Evolutionary conservation across 1,140 invertebrate species (phyloP).

Genomic region (Leptoteleia sp.): DNA sequence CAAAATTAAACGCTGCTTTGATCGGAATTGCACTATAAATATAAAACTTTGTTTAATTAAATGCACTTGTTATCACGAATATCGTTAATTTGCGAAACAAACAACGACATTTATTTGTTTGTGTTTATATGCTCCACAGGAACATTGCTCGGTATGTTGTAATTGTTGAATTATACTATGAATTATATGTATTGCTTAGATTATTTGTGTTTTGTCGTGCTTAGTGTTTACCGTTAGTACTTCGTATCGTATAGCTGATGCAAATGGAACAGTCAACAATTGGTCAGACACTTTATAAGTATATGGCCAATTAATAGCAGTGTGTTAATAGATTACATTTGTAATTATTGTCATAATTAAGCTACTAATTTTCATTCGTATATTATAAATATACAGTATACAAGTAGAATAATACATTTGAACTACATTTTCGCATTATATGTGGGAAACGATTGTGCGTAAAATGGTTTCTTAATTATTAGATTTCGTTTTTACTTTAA

Average conservation of each 20-base stretch:
- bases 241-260: neutral
- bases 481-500: too few species aligned
- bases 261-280: slow-evolving; percentile 41
- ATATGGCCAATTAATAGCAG: slow-evolving; percentile 25
- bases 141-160: slow-evolving; percentile 19
- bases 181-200: slow-evolving; percentile 42
- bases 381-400: neutral
- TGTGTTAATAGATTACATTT: slow-evolving; percentile 36
- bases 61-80: slow-evolving; percentile 24
- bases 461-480: too few species aligned
- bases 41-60: slow-evolving; percentile 48
- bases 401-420: too few species aligned
- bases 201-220: slow-evolving; percentile 38
- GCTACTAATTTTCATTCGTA: slow-evolving; percentile 21
- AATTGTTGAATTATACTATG: slow-evolving; percentile 39
- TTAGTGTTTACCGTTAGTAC: slow-evolving; percentile 12
- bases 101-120: slow-evolving; percentile 34
- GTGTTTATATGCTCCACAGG: slow-evolving; percentile 6
- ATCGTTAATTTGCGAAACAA: slow-evolving; percentile 47
- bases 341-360: slow-evolving; percentile 38
- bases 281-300: slow-evolving; percentile 47
- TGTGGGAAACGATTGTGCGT: too few species aligned
- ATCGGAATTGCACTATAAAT: slow-evolving; percentile 1
- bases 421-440: too few species aligned
- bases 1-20: slow-evolving; percentile 24